Base-by-base conservation (phyloP, 2,113 vertebrate genomes). In the Gobiocypris rarus region DNA sequence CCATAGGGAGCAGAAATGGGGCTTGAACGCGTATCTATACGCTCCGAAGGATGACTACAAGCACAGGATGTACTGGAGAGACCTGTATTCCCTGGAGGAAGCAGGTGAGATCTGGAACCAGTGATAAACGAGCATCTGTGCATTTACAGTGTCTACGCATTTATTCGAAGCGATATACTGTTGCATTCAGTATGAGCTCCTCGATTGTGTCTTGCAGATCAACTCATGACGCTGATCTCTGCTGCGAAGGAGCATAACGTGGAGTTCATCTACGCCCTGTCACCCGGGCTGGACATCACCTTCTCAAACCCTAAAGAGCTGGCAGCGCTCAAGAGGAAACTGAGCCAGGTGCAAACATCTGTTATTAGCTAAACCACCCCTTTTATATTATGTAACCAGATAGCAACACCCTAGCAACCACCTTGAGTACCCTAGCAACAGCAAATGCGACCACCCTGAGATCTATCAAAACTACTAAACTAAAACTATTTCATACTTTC, bases 1-100 rank as follows among this genome's bases (percentile, higher is more conserved):
- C 1, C 24, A 15, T 85, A 99, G 98, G 90, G 96, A 98, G 88
- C 96, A 98, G 91, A 96, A 96, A 84, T 99, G 97, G 98, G 97
- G 97, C 26, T 91, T 99, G 89, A 99, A 98, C 92, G 96, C 97
- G 0, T 99, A 99, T 88, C 92, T 99, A 31, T 99, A 99, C 69
- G 98, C 98, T 48, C 98, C 98, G n/a, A 99, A 99, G 89, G 97
- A 99, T 88, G 98, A 99, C 93, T 98, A 97, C 94, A 99, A 99
- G 92, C 98, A 99, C 92, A 95, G 98, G 87, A 98, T 98, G 97
- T 99, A 98, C 93, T 99, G 98, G 98, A 95, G 98, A 92, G 97
- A 99, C 90, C 95, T 99, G 94, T 99, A 99, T 88, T 96, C 94
- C 31, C 93, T 95, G 58, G 95, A 97, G 86, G 98, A 99, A 95